Evolutionary conservation across 2,113 vertebrate species (phyloP).

Genomic region (Myotis lucifugus): DNA sequence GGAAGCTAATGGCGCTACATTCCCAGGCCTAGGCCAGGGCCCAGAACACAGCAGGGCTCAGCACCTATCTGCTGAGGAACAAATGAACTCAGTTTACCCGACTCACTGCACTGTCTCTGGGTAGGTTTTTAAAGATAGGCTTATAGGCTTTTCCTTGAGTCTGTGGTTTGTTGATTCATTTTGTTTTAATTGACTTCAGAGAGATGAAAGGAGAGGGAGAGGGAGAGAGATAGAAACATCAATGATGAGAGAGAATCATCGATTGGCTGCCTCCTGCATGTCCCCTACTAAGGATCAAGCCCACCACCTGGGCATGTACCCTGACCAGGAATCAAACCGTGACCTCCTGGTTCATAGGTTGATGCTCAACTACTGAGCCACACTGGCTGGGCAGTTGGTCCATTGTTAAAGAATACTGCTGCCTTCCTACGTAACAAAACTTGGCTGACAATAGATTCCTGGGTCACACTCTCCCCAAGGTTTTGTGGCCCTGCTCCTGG

Average conservation of each 20-base stretch:
- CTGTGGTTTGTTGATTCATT: neutral
- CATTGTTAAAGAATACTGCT: neutral
- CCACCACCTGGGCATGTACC: too few relatives aligned
- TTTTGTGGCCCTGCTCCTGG: neutral
- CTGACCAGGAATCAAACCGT: too few relatives aligned
- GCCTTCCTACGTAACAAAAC: neutral
- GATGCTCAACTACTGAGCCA: too few relatives aligned
- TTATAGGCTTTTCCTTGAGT: neutral
- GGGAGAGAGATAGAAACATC: too few relatives aligned
- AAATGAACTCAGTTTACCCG: rapidly evolving
- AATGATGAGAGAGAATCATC: too few relatives aligned
- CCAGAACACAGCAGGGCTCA: neutral
- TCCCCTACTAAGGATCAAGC: too few relatives aligned
- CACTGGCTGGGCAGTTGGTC: neutral
- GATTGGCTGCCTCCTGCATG: too few relatives aligned
- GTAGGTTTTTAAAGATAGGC: neutral
- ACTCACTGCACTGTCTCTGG: neutral
- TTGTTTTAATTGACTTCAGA: too few relatives aligned
- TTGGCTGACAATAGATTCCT: neutral
- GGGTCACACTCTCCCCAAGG: neutral
- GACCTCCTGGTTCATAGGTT: too few relatives aligned
- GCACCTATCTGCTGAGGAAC: neutral
- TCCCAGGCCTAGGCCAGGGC: neutral
- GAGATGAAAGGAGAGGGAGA: too few relatives aligned
- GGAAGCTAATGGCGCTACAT: neutral